A percentile compares a stretch with the other conserved stretches of the same genome.
Conservation (phyloP, 2,797 vertebrate species). For the Rhabdomys pumilio region DNA sequence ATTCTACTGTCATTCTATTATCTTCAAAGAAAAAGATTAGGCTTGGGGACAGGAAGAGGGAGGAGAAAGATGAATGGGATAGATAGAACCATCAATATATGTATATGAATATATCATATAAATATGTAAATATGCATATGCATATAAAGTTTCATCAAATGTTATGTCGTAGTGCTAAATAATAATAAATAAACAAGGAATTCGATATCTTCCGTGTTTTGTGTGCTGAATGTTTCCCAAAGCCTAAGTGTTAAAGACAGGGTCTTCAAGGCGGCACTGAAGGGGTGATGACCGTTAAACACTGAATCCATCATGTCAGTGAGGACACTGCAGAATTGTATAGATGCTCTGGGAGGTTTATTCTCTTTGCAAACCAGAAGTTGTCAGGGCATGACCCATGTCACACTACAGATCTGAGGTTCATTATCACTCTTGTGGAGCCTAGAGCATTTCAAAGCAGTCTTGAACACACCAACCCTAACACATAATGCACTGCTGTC, state of each 20-base stretch:
- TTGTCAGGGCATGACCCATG: background rate
- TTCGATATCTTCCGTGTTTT: background rate
- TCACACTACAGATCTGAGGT: too few species aligned
- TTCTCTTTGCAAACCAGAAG: background rate
- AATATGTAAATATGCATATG: background rate
- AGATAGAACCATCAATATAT: background rate
- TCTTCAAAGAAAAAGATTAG: background rate
- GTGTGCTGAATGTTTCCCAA: background rate
- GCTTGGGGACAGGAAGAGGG: background rate
- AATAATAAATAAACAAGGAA: background rate
- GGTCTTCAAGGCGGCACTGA: background rate
- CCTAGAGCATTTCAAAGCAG: background rate
- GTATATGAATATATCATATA: background rate
- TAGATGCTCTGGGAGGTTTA: background rate
- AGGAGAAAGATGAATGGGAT: background rate
- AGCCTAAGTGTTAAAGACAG: background rate
- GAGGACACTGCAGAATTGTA: background rate
- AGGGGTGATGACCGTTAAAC: background rate
- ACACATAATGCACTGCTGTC: background rate
- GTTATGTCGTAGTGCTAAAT: background rate
- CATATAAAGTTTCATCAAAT: background rate
- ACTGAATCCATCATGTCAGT: background rate
- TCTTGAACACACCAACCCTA: too few species aligned
- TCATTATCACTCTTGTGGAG: background rate
- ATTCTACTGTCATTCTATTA: background rate